phyloP scores from a whole-genome alignment of 2,113 vertebrate genomes.

The Synodontis membranacea region DNA sequence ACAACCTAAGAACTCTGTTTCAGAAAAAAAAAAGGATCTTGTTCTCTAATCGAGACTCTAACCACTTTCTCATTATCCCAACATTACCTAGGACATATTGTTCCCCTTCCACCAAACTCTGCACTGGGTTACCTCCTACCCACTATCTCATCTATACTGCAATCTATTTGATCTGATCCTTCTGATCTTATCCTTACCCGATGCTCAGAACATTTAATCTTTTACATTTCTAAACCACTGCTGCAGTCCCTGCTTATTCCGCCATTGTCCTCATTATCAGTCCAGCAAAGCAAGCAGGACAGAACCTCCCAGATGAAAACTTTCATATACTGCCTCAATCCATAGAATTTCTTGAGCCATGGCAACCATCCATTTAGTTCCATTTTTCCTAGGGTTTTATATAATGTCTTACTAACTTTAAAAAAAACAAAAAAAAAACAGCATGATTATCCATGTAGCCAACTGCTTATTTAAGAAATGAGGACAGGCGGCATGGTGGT shows the following conservation, averaged over 20 bases:
- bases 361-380: not conserved
- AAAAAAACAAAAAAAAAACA: not conserved
- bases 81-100: not conserved
- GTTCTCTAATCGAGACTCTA: not conserved
- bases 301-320: not conserved
- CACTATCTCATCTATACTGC: slow-evolving; percentile 1
- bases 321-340: not conserved
- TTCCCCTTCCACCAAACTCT: not conserved
- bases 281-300: not conserved
- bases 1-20: not conserved
- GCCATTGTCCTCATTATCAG: not conserved
- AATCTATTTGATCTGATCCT: not conserved
- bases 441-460: not conserved
- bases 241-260: not conserved
- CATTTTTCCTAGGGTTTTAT: not conserved
- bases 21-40: not conserved
- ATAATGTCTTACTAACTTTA: not conserved
- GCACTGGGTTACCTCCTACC: not conserved
- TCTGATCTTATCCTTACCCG: not conserved
- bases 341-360: not conserved
- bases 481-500: too few relatives aligned
- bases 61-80: slow-evolving; percentile 10
- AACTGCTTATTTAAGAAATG: too few relatives aligned
- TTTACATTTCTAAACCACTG: not conserved
- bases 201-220: not conserved